A percentile compares a stretch with the other conserved stretches of the same genome.
Evolutionary conservation across 2,797 vertebrate genomes (phyloP).

Genomic region (Muraenolepis orangiensis): DNA sequence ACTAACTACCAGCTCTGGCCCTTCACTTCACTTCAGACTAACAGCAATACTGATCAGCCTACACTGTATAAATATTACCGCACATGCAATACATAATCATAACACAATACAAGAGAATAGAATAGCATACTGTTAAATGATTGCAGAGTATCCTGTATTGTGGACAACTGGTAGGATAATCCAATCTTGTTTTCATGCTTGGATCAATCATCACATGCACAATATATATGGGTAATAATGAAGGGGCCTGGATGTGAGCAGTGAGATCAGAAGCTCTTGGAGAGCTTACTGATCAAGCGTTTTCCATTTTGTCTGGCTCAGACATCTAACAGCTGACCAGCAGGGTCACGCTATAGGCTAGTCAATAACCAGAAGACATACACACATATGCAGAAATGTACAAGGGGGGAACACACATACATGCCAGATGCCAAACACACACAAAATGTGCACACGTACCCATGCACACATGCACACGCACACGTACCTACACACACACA

Average conservation of each 20-base stretch:
- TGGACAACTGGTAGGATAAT: conserved; percentile 29
- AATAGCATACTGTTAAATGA: not conserved
- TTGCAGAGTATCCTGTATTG: not conserved
- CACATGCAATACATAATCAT: not conserved
- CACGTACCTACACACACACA: not conserved
- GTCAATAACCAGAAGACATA: not conserved
- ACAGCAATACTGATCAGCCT: not conserved
- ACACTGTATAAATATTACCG: not conserved
- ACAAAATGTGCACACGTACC: not conserved
- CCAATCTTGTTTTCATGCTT: conserved; percentile 19
- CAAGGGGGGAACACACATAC: not conserved
- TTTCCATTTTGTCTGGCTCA: conserved; percentile 21
- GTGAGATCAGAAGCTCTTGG: not conserved
- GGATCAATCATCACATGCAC: conserved; percentile 23
- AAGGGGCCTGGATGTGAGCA: not conserved
- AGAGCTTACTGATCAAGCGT: conserved; percentile 7
- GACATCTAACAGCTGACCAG: conserved; percentile 47
- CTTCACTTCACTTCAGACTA: not conserved
- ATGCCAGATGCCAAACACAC: not conserved
- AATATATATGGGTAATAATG: conserved; percentile 21
- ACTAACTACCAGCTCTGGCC: not conserved
- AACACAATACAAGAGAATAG: not conserved
- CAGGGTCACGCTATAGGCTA: conserved; percentile 45
- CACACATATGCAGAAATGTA: not conserved
- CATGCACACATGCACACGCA: not conserved